Evolutionary conservation across 92 coral and sea anemone species (phyloP), one percentile per base, ranked within the genome.

Genomic region (Siderastrea siderea): DNA sequence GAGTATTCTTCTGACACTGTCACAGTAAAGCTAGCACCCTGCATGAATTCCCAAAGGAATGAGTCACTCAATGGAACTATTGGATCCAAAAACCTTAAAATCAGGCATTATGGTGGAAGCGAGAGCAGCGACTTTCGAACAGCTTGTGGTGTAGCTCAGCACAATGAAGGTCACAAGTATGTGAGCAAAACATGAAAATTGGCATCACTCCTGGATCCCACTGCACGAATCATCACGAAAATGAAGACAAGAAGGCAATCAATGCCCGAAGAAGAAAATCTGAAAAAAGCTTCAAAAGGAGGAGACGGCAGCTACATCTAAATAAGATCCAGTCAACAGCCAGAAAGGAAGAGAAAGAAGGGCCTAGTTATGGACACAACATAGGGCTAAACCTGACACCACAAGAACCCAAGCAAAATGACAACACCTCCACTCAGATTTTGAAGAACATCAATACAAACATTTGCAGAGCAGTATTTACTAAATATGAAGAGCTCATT

Each of bases 61-160:
- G 93, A 78, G 69, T 44, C 89, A 13, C 59, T 89, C n/a, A 89
- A 89, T 74, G 71, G 84, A 44, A 75, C 79, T 38, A 74, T 89
- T 77, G 93, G 86, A 12, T 77, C 78, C 44, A 90, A 90, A 45
- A 85, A 85, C 51, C 87, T 85, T 0, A 91, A 91, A 74, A 69
- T 75, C 8, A 15, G 85, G 48, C 76, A 59, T 60, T 90, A 84
- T 48, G 93, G 90, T 6, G 93, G 84, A 67, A 90, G 93, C 52
- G 90, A 86, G 53, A 90, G 93, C 4, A 73, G 80, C 61, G 90
- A 90, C 49, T 86, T 86, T 57, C 46, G 91, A 55, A 86, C 88
- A 38, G 91, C 94, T 43, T 91, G 94, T 90, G 77, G 74, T 14
- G 86, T 90, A 70, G 86, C 89, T 9, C 89, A 90, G 78, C 68